A percentile compares a stretch with the other conserved stretches of the same genome.
Conservation (phyloP, 2,888 invertebrate species). For the Clostera curtula region DNA sequence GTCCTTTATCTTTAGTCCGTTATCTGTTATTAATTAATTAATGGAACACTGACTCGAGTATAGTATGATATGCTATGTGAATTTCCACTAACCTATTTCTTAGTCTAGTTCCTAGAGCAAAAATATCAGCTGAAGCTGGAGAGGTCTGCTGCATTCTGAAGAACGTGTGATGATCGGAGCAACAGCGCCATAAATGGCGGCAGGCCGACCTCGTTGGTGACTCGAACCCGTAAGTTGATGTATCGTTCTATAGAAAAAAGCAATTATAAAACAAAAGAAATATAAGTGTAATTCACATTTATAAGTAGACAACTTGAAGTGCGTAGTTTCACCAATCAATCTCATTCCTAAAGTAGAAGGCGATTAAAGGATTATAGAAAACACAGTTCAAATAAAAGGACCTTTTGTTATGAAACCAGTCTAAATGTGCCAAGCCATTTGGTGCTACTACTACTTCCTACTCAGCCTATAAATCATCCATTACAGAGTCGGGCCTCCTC, state of each 20-base stretch:
- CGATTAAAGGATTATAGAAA: too few species aligned
- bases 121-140: constrained; percentile 83
- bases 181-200: constrained; percentile 97
- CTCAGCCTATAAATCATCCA: too few species aligned
- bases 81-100: constrained; percentile 79
- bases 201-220: constrained; percentile 93
- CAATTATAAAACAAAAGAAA: not conserved
- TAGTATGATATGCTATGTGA: constrained; percentile 3
- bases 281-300: not conserved
- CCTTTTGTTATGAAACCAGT: too few species aligned
- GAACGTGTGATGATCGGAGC: constrained; percentile 96
- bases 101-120: constrained; percentile 85
- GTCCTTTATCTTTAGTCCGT: too few species aligned
- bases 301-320: not conserved
- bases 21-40: too few species aligned
- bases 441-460: too few species aligned
- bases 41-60: too few species aligned
- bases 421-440: too few species aligned
- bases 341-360: too few species aligned
- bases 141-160: constrained; percentile 90
- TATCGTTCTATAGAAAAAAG: constrained; percentile 82
- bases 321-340: too few species aligned
- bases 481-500: too few species aligned
- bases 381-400: too few species aligned
- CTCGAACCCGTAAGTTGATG: constrained; percentile 97